A percentile compares a stretch with the other conserved stretches of the same genome.
Conservation (phyloP, 2,113 vertebrate species). For the Cyrtonyx montezumae region DNA sequence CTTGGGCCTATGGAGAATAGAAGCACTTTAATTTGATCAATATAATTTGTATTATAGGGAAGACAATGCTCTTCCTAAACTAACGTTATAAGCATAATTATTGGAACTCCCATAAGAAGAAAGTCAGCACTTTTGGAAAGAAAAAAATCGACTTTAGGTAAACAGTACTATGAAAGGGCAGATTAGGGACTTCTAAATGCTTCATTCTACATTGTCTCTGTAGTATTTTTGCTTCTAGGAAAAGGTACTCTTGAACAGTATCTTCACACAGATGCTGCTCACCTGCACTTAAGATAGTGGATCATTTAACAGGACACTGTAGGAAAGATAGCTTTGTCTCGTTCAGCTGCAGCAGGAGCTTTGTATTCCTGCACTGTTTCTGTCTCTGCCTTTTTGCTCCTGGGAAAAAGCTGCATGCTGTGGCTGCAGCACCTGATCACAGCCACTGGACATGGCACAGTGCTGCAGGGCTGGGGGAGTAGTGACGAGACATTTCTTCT, state of each 20-base stretch:
- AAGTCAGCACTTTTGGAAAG: neutral
- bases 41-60: neutral
- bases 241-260: neutral
- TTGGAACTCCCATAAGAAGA: constrained; percentile 44
- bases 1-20: neutral
- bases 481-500: neutral
- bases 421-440: neutral
- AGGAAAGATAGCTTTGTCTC: neutral
- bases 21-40: neutral
- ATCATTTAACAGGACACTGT: neutral
- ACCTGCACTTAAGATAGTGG: neutral
- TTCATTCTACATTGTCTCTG: neutral
- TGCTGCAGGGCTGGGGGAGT: too few relatives aligned
- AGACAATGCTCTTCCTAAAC: neutral
- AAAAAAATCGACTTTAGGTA: neutral
- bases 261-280: neutral
- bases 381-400: fast-evolving
- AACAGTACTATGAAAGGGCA: neutral
- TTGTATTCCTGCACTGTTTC: neutral
- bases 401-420: neutral
- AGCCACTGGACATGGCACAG: neutral
- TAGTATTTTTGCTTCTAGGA: neutral
- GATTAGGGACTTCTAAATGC: neutral
- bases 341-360: neutral
- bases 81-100: constrained; percentile 20